Conservation (phyloP, 2,888 invertebrate species). For the Lacanobia oleracea region DNA sequence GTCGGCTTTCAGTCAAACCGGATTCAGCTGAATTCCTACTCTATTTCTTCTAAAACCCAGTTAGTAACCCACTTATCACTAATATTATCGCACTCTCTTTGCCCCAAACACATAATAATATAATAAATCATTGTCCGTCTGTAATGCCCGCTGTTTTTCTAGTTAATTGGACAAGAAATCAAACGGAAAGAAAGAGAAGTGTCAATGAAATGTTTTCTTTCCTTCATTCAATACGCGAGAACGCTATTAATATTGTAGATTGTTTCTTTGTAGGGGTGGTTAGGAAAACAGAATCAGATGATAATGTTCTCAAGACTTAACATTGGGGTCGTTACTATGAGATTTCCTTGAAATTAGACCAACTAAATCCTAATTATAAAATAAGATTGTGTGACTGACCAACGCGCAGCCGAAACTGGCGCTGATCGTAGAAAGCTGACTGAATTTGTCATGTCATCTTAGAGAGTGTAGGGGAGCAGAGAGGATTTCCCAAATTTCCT, state of each 20-base stretch:
- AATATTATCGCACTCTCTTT: slow-evolving; percentile 25
- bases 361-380: too few relatives aligned
- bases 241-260: slow-evolving; percentile 56
- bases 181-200: slow-evolving; percentile 69
- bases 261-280: slow-evolving; percentile 27
- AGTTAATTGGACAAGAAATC: slow-evolving; percentile 88
- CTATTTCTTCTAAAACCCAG: too few relatives aligned
- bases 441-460: too few relatives aligned
- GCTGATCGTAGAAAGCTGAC: too few relatives aligned
- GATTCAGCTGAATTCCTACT: too few relatives aligned
- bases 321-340: background rate
- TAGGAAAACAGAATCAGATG: slow-evolving; percentile 40
- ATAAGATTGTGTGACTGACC: too few relatives aligned
- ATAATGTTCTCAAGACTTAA: slow-evolving; percentile 26
- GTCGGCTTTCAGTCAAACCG: too few relatives aligned
- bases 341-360: background rate
- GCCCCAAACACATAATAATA: slow-evolving; percentile 82
- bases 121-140: slow-evolving; percentile 83
- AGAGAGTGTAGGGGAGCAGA: too few relatives aligned
- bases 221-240: slow-evolving; percentile 45
- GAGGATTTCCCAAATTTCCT: too few relatives aligned
- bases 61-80: background rate
- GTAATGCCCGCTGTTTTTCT: slow-evolving; percentile 86
- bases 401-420: too few relatives aligned
- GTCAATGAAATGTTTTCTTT: slow-evolving; percentile 64